Conservation (phyloP, 2,113 vertebrate genomes). For the Catharus bicknelli region DNA sequence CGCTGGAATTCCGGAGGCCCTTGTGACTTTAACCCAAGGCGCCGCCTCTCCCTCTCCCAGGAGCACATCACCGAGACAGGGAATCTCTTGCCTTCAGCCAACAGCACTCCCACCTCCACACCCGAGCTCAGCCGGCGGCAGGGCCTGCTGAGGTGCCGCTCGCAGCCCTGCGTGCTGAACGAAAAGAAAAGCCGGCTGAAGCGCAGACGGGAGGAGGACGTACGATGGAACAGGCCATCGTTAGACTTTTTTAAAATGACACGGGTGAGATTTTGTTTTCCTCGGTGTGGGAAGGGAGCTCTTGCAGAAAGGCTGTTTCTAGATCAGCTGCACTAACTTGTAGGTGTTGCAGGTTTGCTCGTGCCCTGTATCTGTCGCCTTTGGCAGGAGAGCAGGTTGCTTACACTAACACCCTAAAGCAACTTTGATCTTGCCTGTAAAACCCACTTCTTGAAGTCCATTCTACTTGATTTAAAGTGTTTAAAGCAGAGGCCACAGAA, state of each 20-base stretch:
- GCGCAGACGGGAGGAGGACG: conserved; percentile 75
- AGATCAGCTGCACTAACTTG: not conserved
- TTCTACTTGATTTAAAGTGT: not conserved
- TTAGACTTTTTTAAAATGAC: conserved; percentile 85
- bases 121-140: conserved; percentile 72
- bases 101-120: conserved; percentile 76
- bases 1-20: conserved; percentile 61
- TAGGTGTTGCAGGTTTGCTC: not conserved
- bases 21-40: conserved; percentile 66
- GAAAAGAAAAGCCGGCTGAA: conserved; percentile 76
- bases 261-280: conserved; percentile 71
- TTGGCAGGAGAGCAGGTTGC: not conserved
- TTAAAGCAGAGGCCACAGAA: not conserved
- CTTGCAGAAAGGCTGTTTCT: not conserved
- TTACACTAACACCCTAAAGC: rapidly evolving
- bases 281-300: not conserved
- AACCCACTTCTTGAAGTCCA: not conserved
- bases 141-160: conserved; percentile 75
- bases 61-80: conserved; percentile 71
- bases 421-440: not conserved
- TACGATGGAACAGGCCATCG: conserved; percentile 77
- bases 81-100: conserved; percentile 68
- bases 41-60: conserved; percentile 79
- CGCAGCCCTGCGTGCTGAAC: conserved; percentile 78
- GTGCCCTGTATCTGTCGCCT: not conserved